Base-by-base conservation (phyloP, 1,140 invertebrate species). In the Ceratitis capitata region DNA sequence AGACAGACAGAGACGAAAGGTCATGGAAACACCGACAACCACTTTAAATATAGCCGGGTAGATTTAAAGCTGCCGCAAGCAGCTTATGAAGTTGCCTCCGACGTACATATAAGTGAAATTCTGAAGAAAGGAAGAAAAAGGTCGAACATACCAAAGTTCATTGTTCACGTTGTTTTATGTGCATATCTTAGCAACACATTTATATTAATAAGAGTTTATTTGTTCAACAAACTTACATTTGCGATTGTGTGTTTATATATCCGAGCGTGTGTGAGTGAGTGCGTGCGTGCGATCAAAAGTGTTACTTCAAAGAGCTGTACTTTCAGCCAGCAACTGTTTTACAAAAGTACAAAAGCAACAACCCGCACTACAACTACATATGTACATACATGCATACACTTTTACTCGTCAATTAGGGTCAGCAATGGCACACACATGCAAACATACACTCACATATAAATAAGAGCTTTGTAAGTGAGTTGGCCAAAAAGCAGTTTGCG, bases 321-420 rank as follows among this genome's bases (percentile, higher is more conserved):
- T 14, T 9, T 14, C 53, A 26, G 26, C 39, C 69, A 47, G 39
- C 69, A 47, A 78, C 35, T 78, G 69, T 45, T 78, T 45, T 78
- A 6, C 23, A 42, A 45, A 78, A 78, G n/a, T n/a, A n/a, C 45
- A 35, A 78, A 78, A 45, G 39, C 69, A 39, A 78, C 69, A 78
- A 78, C 69, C 69, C 69, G 39, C 35, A 42, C 69, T 47, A 23
- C 42, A 45, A 45, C 69, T 78, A n/a, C n/a, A n/a, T n/a, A n/a
- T n/a, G n/a, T n/a, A n/a, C n/a, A n/a, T n/a, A n/a, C n/a, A n/a
- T n/a, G n/a, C n/a, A n/a, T n/a, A n/a, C n/a, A n/a, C n/a, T n/a
- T n/a, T n/a, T 39, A 78, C 69, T 78, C 26, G 69, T 42, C 35
- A 78, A 78, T 45, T 78, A 78, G 26, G 69, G 69, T 78, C 69